phyloP scores from a whole-genome alignment of 2,888 invertebrate species.

The Rhingia campestris region DNA sequence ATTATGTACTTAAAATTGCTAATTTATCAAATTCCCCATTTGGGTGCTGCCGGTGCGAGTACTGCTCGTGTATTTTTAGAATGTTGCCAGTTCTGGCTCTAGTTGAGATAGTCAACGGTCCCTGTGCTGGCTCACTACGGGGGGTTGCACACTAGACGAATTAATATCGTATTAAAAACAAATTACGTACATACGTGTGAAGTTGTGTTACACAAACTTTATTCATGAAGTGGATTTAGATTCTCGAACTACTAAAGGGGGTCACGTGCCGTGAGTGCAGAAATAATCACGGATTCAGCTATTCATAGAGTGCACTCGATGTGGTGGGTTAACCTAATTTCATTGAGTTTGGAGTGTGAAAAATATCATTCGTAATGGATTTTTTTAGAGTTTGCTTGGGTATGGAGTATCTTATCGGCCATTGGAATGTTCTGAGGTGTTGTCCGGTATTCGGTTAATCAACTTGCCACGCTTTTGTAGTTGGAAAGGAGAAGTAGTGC shows the following conservation, averaged over 20 bases:
- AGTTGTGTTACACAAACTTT: constrained; percentile 20
- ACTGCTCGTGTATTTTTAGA: constrained; percentile 19
- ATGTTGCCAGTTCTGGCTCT: constrained; percentile 6
- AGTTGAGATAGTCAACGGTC: neutral
- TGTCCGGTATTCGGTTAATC: constrained; percentile 8
- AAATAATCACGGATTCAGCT: neutral
- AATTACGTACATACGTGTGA: constrained; percentile 38
- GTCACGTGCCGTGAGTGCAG: constrained; percentile 36
- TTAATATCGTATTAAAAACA: constrained; percentile 40
- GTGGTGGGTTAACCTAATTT: constrained; percentile 1
- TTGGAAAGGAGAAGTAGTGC: neutral
- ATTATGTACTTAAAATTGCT: constrained; percentile 64
- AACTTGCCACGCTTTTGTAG: constrained; percentile 1
- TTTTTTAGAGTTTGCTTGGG: neutral
- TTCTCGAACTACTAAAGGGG: neutral
- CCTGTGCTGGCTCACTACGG: neutral
- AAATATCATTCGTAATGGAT: neutral
- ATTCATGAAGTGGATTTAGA: constrained; percentile 12
- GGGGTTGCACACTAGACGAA: constrained; percentile 18
- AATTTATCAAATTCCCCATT: constrained; percentile 65
- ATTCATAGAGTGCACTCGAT: neutral
- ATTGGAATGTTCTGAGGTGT: constrained; percentile 42
- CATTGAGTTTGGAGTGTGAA: neutral
- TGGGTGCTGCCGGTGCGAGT: neutral
- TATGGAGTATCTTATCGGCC: constrained; percentile 33